phyloP scores from a whole-genome alignment of 2,113 vertebrate species.

The Colinus virginianus region DNA sequence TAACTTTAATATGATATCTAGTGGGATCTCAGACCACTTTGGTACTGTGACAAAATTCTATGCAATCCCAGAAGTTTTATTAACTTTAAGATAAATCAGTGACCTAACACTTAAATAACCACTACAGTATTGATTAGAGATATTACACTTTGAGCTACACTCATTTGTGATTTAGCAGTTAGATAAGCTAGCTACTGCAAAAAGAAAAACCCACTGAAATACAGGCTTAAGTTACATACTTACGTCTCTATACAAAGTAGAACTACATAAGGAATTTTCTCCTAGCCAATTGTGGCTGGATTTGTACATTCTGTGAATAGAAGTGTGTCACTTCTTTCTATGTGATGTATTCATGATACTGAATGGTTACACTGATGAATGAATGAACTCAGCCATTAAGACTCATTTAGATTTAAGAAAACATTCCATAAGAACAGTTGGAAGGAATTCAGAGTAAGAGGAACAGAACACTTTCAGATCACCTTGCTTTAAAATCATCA shows the following conservation, averaged over 20 bases:
- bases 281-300: background rate
- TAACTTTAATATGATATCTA: background rate
- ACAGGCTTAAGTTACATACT: background rate
- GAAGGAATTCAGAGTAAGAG: background rate
- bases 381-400: background rate
- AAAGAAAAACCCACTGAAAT: background rate
- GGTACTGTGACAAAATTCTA: background rate
- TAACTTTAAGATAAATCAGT: background rate
- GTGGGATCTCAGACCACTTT: background rate
- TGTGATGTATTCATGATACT: background rate
- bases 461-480: background rate
- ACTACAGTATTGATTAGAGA: background rate
- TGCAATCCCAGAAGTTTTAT: background rate
- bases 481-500: background rate
- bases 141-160: background rate
- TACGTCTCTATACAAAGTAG: background rate
- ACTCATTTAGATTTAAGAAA: background rate
- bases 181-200: background rate
- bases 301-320: background rate
- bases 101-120: background rate
- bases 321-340: background rate
- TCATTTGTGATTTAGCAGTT: background rate
- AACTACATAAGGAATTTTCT: background rate
- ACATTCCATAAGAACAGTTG: background rate
- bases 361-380: background rate